These are phyloP conservation scores for Uromys caudimaculatus DNA, from an alignment of 2,797 vertebrate species.

Conservation along the genomic window DNA sequence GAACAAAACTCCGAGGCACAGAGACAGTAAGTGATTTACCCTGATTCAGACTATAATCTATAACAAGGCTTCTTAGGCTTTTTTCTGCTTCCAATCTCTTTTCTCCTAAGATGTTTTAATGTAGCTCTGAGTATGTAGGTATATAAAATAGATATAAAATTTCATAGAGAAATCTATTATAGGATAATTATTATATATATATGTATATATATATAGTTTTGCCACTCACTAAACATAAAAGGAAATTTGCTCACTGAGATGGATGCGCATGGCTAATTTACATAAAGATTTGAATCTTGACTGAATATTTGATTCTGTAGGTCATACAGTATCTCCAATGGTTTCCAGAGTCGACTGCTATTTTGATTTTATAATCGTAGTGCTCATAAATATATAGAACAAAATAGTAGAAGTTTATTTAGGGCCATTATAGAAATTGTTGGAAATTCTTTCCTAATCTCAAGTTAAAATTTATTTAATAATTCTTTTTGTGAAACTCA, in stretches of 20 bases:
- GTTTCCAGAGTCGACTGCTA: background rate
- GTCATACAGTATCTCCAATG: background rate
- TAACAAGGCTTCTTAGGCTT: background rate
- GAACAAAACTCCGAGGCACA: background rate
- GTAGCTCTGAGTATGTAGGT: background rate
- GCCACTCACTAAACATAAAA: background rate
- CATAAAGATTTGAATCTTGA: background rate
- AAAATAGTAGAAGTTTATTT: background rate
- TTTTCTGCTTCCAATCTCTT: background rate
- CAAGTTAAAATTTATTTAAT: background rate
- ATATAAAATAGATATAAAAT: background rate
- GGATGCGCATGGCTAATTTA: background rate
- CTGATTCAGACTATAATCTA: background rate
- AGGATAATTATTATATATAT: background rate
- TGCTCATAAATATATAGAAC: background rate
- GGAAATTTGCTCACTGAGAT: background rate
- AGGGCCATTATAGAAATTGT: background rate
- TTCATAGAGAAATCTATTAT: background rate
- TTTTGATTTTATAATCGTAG: background rate
- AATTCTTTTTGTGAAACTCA: background rate
- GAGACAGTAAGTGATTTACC: background rate
- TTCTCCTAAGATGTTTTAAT: background rate
- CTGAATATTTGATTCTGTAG: background rate
- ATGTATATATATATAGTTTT: background rate
- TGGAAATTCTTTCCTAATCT: background rate